Base-by-base conservation (phyloP, 2,797 vertebrate species). In the Clarias platycephalus region DNA sequence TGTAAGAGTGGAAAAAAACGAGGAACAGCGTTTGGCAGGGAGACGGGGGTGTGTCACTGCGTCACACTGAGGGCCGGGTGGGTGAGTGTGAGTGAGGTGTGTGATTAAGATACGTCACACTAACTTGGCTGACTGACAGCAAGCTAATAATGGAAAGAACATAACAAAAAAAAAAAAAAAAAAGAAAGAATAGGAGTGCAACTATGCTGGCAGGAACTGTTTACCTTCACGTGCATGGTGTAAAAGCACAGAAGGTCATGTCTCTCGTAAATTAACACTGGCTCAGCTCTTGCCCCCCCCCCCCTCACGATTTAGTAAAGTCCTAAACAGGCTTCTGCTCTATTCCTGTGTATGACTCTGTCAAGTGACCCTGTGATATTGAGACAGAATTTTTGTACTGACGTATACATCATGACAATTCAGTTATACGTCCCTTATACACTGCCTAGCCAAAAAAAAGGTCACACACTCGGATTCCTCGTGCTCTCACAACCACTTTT, bases 1-100 rank as follows among this genome's bases (percentile, higher is more conserved):
- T 78, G 84, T 64, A 84, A 89, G 88, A 91, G 91, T 88, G 93
- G 91, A 94, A 95, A 94, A 90, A 88, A 90, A 92, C 90, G 2
- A 60, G 86, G 40, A 86, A 34, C 53, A 9, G 26, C 22, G 31
- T 4, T 7, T 55, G 77, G 26, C 70, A 80, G 34, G 72, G 28
- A 70, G 66, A 49, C 83, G 70, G 87, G 83, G 64, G 83, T 83
- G 86, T 81, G 85, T 83, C 70, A 24, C 77, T 78, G 71, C 77
- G 83, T 89, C 83, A 89, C 5, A 31, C 75, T 72, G 10, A 5
- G 55, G 53, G 64, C 18, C 3, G 10, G 31, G 5, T 34, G 16
- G 8, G 18, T 3, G 57, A 13, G 13, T 20, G 31, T 67, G 31
- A 55, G 5, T 2, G 72, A 77, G 49, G 49, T 53, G 49, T 53